Percentiles rank a stretch among this genome's conserved stretches.
These are phyloP conservation scores for Belgica antarctica DNA, from an alignment of 2,888 invertebrate species.

Conservation along the genomic window DNA sequence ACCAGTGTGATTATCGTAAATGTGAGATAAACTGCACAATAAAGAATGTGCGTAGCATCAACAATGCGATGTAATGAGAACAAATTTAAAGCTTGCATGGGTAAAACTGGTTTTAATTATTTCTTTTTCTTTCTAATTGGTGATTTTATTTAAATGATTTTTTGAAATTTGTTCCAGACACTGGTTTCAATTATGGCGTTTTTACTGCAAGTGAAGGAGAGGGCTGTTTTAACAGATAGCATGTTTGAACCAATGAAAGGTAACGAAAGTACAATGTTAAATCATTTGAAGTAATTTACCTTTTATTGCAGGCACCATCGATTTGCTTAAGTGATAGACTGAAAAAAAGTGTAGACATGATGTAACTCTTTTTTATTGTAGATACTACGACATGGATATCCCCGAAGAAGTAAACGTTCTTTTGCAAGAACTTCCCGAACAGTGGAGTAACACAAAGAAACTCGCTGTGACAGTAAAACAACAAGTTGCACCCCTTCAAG, in stretches of 20 bases:
- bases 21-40: no score
- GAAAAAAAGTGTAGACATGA: no score
- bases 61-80: no score
- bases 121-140: no score
- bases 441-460: slow-evolving; percentile 94
- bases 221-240: slow-evolving; percentile 82
- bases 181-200: slow-evolving; percentile 92
- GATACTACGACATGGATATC: slow-evolving; percentile 93
- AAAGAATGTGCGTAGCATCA: no score
- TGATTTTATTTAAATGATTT: no score
- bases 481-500: slow-evolving; percentile 91
- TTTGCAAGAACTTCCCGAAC: slow-evolving; percentile 88
- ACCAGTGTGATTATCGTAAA: no score
- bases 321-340: slow-evolving; percentile 86
- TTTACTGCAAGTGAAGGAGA: slow-evolving; percentile 87
- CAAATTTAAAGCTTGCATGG: no score
- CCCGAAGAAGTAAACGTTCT: slow-evolving; percentile 93
- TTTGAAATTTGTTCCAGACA: no score
- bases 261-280: no score
- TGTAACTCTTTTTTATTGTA: no score
- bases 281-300: neutral
- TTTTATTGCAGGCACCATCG: slow-evolving; percentile 70
- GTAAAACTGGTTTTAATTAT: no score
- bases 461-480: slow-evolving; percentile 87
- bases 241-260: slow-evolving; percentile 92